Conservation (phyloP, 1,140 invertebrate species). For the Lordiphosa collinella region DNA sequence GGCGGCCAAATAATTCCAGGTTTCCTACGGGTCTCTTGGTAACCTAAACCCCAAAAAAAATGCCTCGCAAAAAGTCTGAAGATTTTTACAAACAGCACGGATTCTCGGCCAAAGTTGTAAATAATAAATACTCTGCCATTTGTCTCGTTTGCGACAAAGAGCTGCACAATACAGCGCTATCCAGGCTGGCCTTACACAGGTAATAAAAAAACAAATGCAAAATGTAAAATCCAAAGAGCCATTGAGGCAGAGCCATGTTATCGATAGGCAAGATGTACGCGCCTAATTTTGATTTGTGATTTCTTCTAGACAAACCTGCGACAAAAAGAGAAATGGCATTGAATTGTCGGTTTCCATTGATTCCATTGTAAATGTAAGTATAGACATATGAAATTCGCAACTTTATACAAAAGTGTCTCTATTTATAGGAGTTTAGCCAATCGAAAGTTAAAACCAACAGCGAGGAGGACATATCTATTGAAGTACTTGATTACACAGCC, state of each 20-base stretch:
- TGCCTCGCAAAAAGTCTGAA: slow-evolving; percentile 37
- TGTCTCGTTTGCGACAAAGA: slow-evolving; percentile 23
- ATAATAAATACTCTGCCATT: slow-evolving; percentile 28
- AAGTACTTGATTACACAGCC: slow-evolving; percentile 1
- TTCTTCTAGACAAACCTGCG: slow-evolving; percentile 26
- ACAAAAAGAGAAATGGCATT: background rate
- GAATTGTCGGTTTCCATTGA: slow-evolving; percentile 1
- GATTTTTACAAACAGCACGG: slow-evolving; percentile 29
- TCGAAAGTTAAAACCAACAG: background rate
- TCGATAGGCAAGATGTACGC: background rate
- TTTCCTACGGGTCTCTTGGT: too few relatives aligned
- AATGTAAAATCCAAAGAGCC: background rate
- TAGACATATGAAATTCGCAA: rapidly evolving
- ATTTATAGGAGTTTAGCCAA: background rate
- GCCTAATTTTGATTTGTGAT: background rate
- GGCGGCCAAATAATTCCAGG: too few relatives aligned
- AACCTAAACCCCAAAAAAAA: too few relatives aligned
- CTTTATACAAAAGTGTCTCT: background rate
- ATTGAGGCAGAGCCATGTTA: background rate
- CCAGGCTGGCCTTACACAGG: slow-evolving; percentile 30
- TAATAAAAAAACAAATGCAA: slow-evolving; percentile 10
- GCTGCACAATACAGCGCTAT: slow-evolving; percentile 28
- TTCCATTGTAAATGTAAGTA: slow-evolving; percentile 27
- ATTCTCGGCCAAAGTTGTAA: slow-evolving; percentile 16
- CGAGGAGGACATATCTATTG: slow-evolving; percentile 1